Percentiles rank a stretch among this genome's conserved stretches.
Evolutionary conservation across 2,797 vertebrate genomes (phyloP).

Genomic region (Emys orbicularis): DNA sequence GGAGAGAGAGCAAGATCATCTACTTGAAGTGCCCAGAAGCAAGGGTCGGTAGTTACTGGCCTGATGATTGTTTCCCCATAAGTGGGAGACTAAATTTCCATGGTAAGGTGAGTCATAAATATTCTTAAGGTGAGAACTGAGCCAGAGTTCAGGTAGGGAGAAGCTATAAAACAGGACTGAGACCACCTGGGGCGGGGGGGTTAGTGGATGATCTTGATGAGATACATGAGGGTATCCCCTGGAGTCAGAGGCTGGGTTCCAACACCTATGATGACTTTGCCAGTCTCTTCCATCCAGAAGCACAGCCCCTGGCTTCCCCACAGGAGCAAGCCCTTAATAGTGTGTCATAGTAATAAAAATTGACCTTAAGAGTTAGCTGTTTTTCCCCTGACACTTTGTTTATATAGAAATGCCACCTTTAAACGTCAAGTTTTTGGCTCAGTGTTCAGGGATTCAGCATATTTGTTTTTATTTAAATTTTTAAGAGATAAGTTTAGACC

Average conservation of each 20-base stretch:
- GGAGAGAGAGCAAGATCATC: neutral
- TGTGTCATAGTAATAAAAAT: neutral
- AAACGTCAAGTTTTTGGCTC: neutral
- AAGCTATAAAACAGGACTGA: neutral
- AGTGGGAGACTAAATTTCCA: neutral
- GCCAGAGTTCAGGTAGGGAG: neutral
- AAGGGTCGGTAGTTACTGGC: neutral
- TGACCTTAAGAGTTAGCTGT: neutral
- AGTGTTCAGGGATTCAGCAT: neutral
- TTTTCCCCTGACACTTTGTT: neutral
- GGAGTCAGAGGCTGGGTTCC: neutral
- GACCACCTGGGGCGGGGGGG: neutral
- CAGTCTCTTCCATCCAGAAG: neutral
- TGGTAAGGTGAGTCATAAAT: neutral
- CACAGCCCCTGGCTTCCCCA: neutral
- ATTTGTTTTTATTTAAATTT: neutral
- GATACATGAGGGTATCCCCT: neutral
- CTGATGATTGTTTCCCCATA: neutral
- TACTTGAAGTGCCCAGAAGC: neutral
- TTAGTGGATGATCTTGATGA: neutral
- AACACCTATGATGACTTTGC: neutral
- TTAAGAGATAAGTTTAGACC: neutral
- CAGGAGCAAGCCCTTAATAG: neutral
- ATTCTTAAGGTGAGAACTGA: neutral
- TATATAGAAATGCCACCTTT: neutral